Evolutionary conservation across 2,888 invertebrate genomes (phyloP).

Genomic region (Desoria tigrina): DNA sequence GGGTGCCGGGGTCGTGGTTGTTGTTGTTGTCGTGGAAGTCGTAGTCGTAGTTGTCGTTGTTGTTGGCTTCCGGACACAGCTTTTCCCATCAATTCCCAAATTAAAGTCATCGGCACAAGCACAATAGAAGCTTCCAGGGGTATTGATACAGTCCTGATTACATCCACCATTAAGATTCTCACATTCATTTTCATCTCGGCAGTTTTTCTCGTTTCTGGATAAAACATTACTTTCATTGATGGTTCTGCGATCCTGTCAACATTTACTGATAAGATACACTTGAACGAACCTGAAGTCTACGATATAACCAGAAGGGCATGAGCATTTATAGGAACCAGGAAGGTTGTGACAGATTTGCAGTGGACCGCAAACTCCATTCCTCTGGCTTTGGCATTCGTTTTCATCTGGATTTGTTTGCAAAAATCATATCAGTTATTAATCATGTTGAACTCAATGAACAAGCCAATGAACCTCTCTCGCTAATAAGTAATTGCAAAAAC

Average conservation of each 20-base stretch:
- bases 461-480: neutral
- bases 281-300: constrained; percentile 47
- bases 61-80: constrained; percentile 48
- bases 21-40: constrained; percentile 47
- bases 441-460: constrained; percentile 5
- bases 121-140: constrained; percentile 54
- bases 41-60: constrained; percentile 50
- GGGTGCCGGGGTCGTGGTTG: constrained; percentile 37
- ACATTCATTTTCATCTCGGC: constrained; percentile 56
- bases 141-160: constrained; percentile 55
- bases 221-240: constrained; percentile 9
- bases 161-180: constrained; percentile 55
- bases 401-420: constrained; percentile 51
- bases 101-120: constrained; percentile 53
- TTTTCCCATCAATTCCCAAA: constrained; percentile 48
- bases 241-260: neutral
- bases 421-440: constrained; percentile 5
- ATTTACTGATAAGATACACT: constrained; percentile 12
- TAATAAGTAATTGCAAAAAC: neutral
- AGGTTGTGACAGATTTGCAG: constrained; percentile 62
- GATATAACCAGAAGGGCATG: constrained; percentile 61
- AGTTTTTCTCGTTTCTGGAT: constrained; percentile 52
- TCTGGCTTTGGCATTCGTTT: constrained; percentile 55
- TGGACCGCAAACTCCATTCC: constrained; percentile 57
- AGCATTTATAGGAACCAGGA: constrained; percentile 63